Conservation (phyloP, 2,797 vertebrate species). For the Clarias fuscus region DNA sequence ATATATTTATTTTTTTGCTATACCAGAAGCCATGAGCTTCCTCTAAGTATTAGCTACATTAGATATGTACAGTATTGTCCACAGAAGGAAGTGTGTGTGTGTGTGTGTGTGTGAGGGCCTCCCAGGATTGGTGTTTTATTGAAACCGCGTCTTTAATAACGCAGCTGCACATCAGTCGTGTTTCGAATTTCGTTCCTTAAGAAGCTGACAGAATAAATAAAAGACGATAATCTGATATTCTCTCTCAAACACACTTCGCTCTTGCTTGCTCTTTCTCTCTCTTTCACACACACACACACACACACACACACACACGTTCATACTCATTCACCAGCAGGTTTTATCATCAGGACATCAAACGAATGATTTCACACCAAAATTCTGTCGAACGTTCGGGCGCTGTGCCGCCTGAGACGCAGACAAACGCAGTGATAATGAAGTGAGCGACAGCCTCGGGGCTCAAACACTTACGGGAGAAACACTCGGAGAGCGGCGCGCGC, state of each 20-base stretch:
- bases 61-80: neutral
- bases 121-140: conserved; percentile 47
- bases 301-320: conserved; percentile 21
- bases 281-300: conserved; percentile 12
- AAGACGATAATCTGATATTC: conserved; percentile 44
- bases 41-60: neutral
- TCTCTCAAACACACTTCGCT: conserved; percentile 25
- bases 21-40: neutral
- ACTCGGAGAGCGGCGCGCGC: neutral
- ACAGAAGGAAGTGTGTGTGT: neutral
- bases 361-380: conserved; percentile 34
- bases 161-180: conserved; percentile 32
- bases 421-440: conserved; percentile 26
- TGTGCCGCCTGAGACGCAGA: neutral
- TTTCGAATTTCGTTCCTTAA: conserved; percentile 43
- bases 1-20: neutral
- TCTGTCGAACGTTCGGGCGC: conserved; percentile 3
- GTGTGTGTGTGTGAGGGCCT: neutral
- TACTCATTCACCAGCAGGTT: conserved; percentile 31
- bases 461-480: conserved; percentile 9
- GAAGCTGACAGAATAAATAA: conserved; percentile 35
- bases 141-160: conserved; percentile 47
- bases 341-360: conserved; percentile 36
- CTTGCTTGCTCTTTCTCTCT: neutral
- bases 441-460: conserved; percentile 27